Percentiles rank a stretch among this genome's conserved stretches.
These are phyloP conservation scores for Axinella damicornis DNA, from an alignment of 37 sponge, comb jelly and placozoan genomes.

Conservation along the genomic window DNA sequence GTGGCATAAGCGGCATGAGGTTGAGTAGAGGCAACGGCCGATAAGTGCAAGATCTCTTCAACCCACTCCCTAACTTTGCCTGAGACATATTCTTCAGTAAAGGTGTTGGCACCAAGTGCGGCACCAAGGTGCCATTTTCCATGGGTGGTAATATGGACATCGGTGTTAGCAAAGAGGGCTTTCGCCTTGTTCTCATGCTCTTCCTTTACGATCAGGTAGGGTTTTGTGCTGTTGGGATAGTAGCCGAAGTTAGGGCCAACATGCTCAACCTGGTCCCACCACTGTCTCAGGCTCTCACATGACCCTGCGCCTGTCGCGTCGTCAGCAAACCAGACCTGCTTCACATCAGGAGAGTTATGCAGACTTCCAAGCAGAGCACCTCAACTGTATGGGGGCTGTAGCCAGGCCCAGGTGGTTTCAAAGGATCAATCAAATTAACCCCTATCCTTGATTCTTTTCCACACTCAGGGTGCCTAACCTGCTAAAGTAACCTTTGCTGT, in stretches of 20 bases:
- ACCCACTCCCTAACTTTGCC: conserved; percentile 29
- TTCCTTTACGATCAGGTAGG: conserved; percentile 47
- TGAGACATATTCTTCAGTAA: conserved; percentile 33
- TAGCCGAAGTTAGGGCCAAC: conserved; percentile 60
- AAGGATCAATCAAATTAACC: too few species aligned
- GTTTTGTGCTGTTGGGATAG: conserved; percentile 39
- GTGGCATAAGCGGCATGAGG: conserved; percentile 36
- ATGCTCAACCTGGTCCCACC: conserved; percentile 26
- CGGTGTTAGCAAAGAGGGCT: conserved; percentile 30
- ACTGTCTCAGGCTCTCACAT: not conserved
- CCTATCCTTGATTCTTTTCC: too few species aligned
- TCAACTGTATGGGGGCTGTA: too few species aligned
- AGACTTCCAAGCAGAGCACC: too few species aligned
- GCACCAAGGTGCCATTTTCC: conserved; percentile 47
- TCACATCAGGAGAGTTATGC: conserved; percentile 17
- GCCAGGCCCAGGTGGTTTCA: too few species aligned
- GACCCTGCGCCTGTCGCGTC: conserved; percentile 49
- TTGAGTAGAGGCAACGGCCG: conserved; percentile 27
- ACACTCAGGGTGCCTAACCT: too few species aligned
- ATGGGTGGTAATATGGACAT: conserved; percentile 27
- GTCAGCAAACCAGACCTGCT: conserved; percentile 69
- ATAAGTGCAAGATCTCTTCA: conserved; percentile 11
- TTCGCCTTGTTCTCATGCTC: conserved; percentile 33
- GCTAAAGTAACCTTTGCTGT: too few species aligned
- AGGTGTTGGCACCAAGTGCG: conserved; percentile 35